phyloP scores from a whole-genome alignment of 2,888 invertebrate genomes.

The Epistrophella euchroma region DNA sequence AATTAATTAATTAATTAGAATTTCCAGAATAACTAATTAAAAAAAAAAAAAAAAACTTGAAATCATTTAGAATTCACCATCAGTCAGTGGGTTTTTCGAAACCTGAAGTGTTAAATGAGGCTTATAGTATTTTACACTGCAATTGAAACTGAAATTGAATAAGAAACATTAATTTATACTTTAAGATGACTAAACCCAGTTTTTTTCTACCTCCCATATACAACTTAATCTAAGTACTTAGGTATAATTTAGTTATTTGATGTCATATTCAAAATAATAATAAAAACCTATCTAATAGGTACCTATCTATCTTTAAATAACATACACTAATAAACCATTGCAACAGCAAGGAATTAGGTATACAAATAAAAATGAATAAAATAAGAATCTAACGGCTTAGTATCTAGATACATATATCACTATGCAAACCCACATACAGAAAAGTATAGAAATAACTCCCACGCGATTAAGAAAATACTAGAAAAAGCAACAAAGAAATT shows the following conservation, averaged over 20 bases:
- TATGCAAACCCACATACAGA: background rate
- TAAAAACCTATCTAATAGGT: too few species aligned
- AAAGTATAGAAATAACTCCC: constrained; percentile 26
- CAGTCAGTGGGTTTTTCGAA: background rate
- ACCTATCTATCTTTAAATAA: background rate
- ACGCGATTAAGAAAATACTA: constrained; percentile 1
- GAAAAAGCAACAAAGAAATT: background rate
- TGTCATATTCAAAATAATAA: too few species aligned
- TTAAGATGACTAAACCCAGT: too few species aligned
- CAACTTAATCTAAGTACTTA: too few species aligned
- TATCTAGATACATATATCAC: background rate
- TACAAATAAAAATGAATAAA: background rate
- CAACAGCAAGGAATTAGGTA: background rate
- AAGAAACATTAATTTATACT: too few species aligned
- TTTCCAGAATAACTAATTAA: background rate
- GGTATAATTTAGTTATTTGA: too few species aligned
- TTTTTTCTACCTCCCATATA: too few species aligned
- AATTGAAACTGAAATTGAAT: too few species aligned
- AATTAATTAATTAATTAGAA: background rate
- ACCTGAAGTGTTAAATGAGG: background rate
- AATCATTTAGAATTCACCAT: background rate
- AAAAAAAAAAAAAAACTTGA: background rate
- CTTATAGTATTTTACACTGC: too few species aligned
- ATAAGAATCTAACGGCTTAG: background rate
- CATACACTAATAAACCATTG: background rate